phyloP scores from a whole-genome alignment of 30 jellyfish, hydroid and myxozoan species.

The Sanderia malayensis region DNA sequence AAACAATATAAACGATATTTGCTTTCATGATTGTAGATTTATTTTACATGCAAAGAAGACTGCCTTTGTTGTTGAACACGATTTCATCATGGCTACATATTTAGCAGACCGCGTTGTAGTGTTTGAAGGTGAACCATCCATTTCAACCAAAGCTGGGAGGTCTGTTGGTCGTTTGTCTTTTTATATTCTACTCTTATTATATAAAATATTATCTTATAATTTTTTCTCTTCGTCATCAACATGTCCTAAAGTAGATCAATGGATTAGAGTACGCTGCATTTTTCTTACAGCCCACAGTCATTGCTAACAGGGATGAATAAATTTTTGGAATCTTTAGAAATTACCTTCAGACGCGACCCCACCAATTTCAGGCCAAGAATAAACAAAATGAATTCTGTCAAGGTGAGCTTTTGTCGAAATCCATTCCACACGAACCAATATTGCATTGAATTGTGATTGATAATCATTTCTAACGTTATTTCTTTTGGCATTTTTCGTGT shows the following conservation, averaged over 20 bases:
- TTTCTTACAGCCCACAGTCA: constrained; percentile 74
- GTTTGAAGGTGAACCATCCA: constrained; percentile 94
- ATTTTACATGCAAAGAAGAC: constrained; percentile 97
- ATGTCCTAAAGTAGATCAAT: neutral
- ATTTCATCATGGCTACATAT: constrained; percentile 99
- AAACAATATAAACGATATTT: too few species aligned
- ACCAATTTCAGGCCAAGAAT: constrained; percentile 90
- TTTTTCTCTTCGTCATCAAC: neutral
- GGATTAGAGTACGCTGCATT: neutral
- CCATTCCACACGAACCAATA: too few species aligned
- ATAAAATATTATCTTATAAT: neutral
- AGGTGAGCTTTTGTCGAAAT: too few species aligned
- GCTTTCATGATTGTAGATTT: constrained; percentile 70
- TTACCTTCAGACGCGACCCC: constrained; percentile 96
- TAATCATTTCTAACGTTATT: neutral
- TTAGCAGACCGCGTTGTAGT: constrained; percentile 98
- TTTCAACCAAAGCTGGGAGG: constrained; percentile 71
- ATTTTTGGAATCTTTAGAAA: constrained; percentile 79
- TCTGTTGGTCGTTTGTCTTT: neutral
- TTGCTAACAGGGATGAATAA: constrained; percentile 90
- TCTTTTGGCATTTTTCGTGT: constrained; percentile 1
- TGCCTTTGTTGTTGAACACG: constrained; percentile 99
- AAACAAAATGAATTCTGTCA: constrained; percentile 85
- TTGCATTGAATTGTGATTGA: too few species aligned
- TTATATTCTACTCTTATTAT: neutral